These are phyloP conservation scores for Morpho helenor DNA, from an alignment of 2,888 invertebrate genomes.

Conservation along the genomic window DNA sequence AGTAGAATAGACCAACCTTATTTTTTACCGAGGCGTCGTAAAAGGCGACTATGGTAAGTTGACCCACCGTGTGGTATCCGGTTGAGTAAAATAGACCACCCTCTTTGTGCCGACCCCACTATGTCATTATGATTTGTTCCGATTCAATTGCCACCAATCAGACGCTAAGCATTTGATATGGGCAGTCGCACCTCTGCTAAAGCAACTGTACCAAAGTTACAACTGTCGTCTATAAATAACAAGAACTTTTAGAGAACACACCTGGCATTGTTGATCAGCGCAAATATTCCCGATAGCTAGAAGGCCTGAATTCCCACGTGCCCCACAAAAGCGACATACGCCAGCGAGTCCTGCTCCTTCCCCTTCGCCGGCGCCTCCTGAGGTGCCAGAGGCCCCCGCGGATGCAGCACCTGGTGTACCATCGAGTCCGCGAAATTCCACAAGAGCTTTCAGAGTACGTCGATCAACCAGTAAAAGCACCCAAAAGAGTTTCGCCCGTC, in stretches of 20 bases:
- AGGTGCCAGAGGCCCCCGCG: constrained; percentile 34
- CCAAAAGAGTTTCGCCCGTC: constrained; percentile 97
- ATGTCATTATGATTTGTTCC: too few species aligned
- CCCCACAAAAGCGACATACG: constrained; percentile 94
- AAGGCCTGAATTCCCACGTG: constrained; percentile 89
- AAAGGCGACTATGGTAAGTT: too few species aligned
- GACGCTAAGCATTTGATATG: too few species aligned
- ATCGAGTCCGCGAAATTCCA: constrained; percentile 90
- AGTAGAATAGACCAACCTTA: too few species aligned
- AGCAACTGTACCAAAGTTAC: too few species aligned
- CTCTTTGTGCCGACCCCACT: too few species aligned
- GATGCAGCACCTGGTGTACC: constrained; percentile 39
- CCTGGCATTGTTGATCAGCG: constrained; percentile 95
- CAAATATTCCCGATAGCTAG: constrained; percentile 96
- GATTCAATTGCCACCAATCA: too few species aligned
- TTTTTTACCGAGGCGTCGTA: too few species aligned
- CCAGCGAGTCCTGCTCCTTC: constrained; percentile 78
- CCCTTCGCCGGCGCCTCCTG: constrained; percentile 24
- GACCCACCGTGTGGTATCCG: too few species aligned
- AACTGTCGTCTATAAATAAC: not conserved
- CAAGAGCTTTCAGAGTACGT: constrained; percentile 92
- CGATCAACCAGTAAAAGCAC: constrained; percentile 95
- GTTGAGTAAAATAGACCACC: too few species aligned
- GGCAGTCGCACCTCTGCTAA: too few species aligned
- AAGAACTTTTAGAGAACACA: constrained; percentile 32